Conservation (phyloP, 2,888 invertebrate species). For the Tetheella fluctuosa region DNA sequence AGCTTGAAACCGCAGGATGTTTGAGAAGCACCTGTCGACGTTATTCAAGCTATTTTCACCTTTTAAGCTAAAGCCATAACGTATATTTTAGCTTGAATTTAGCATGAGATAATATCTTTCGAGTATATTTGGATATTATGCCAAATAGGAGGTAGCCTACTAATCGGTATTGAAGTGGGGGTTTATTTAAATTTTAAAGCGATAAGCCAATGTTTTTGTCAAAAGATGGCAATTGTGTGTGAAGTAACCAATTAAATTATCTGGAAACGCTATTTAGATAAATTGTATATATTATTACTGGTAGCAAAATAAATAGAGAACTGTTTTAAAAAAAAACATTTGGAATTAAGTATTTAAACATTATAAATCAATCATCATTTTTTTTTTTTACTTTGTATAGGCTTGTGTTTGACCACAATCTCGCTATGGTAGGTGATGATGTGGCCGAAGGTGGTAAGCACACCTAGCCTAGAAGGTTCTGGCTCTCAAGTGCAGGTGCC, state of each 20-base stretch:
- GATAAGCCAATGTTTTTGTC: neutral
- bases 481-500: too few relatives aligned
- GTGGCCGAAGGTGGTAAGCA: too few relatives aligned
- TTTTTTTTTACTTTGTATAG: too few relatives aligned
- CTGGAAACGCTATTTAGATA: neutral
- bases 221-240: neutral
- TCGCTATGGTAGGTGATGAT: too few relatives aligned
- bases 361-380: too few relatives aligned
- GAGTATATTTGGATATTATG: neutral
- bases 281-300: too few relatives aligned
- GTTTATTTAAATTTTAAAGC: neutral
- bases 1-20: constrained; percentile 33
- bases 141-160: constrained; percentile 1
- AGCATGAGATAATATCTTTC: constrained; percentile 3
- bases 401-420: too few relatives aligned
- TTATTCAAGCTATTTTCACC: constrained; percentile 1
- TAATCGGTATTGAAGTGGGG: neutral
- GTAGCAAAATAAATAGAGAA: too few relatives aligned
- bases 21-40: constrained; percentile 19
- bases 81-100: constrained; percentile 8
- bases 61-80: constrained; percentile 1
- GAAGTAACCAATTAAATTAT: neutral
- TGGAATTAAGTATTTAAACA: too few relatives aligned
- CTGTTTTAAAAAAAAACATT: too few relatives aligned
- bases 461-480: too few relatives aligned